Evolutionary conservation across 2,113 vertebrate genomes (phyloP), one percentile per base, ranked within the genome.

Genomic region (Microtus montanus): DNA sequence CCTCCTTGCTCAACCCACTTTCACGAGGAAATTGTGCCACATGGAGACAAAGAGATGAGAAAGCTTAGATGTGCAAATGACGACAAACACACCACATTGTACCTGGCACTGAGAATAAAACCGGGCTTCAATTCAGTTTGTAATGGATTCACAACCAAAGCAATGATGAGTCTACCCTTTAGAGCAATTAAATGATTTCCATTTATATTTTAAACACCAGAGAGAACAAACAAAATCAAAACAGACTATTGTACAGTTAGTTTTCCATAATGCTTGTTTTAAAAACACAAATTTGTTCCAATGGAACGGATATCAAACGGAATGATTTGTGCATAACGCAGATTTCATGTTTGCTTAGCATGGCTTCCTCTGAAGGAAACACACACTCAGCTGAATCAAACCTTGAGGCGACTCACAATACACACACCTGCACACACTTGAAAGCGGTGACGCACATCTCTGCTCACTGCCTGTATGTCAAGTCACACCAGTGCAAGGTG

Each of bases 211-310:
- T 73, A 47, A 94, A 89, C 68, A 52, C 5, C 19, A 14, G 85
- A 30, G 52, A 73, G 54, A 71, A 79, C 61, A 94, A 85, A 66
- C 41, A 86, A 92, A 89, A 71, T 71, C 52, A 84, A 71, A 93
- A 83, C 63, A 77, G 49, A 24, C 2, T 26, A 74, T 15, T 74
- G 26, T 49, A 26, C 7, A 28, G 49, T 68, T 14, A 91, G 17
- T n/a, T 92, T 96, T 70, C n/a, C 26, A 78, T 58, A 94, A 89
- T 73, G 41, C 15, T 78, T 70, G 44, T n/a, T 94, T 78, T 88
- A 44, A 91, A 96, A 84, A 85, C 19, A 54, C 26, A 74, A 83
- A 75, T 70, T 28, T 61, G 38, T 84, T 58, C 35, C 24, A 64
- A 24, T 54, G 71, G 33, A 52, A 89, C 1, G 77, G 28, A 44